Evolutionary conservation across 2,113 vertebrate genomes (phyloP).

Genomic region (Festucalex cinctus): DNA sequence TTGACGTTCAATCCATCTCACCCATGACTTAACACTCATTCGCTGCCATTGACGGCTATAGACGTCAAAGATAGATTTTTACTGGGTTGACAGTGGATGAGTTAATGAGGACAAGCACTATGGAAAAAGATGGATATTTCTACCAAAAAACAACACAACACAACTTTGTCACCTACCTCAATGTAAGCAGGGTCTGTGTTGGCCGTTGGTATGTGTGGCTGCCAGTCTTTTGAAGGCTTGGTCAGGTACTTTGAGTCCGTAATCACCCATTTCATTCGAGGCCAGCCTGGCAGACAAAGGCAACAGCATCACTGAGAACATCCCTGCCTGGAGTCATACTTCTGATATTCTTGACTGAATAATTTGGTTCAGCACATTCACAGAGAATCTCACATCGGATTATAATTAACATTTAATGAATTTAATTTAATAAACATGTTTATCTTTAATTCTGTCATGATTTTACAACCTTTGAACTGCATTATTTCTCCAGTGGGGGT

Average conservation of each 20-base stretch:
- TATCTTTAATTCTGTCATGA: background rate
- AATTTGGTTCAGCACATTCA: background rate
- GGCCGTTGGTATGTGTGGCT: constrained; percentile 91
- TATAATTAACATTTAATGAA: too few relatives aligned
- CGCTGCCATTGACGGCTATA: too few relatives aligned
- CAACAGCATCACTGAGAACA: background rate
- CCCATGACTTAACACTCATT: background rate
- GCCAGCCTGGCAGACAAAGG: constrained; percentile 82
- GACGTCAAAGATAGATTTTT: too few relatives aligned
- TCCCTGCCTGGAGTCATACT: background rate
- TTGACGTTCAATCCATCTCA: too few relatives aligned
- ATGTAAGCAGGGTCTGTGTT: constrained; percentile 93
- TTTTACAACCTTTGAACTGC: constrained; percentile 87
- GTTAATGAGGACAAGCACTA: background rate
- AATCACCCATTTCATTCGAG: constrained; percentile 95
- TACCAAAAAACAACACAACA: background rate
- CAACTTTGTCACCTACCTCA: constrained; percentile 86
- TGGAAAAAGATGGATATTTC: background rate
- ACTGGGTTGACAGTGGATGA: too few relatives aligned
- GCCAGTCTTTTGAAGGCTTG: constrained; percentile 97
- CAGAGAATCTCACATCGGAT: background rate
- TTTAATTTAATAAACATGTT: background rate
- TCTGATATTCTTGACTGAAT: background rate
- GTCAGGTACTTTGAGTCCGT: constrained; percentile 98
- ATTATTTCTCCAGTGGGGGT: constrained; percentile 95